Evolutionary conservation across 2,797 vertebrate genomes (phyloP).

Genomic region (Okamejei kenojei): DNA sequence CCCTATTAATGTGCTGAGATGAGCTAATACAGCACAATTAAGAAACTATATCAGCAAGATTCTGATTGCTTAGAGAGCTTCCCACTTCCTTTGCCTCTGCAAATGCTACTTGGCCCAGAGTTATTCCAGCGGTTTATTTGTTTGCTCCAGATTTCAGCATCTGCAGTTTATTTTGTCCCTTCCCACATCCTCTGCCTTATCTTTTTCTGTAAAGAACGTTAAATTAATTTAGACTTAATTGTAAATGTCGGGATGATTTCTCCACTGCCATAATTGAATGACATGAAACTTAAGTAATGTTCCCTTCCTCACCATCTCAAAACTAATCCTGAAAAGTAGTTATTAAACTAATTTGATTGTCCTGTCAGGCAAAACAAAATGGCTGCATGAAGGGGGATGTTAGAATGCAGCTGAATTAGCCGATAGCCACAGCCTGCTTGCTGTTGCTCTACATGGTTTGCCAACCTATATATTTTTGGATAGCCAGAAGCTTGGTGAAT

Average conservation of each 20-base stretch:
- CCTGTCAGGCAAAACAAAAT: neutral
- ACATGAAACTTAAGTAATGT: neutral
- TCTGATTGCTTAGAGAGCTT: neutral
- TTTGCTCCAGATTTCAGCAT: too few species aligned
- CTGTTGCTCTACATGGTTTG: neutral
- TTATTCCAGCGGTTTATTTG: too few species aligned
- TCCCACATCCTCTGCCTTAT: too few species aligned
- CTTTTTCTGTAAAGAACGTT: neutral
- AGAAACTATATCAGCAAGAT: neutral
- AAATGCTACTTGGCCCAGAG: too few species aligned
- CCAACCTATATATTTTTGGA: neutral
- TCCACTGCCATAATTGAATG: neutral
- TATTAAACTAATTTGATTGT: neutral
- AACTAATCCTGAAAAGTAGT: neutral
- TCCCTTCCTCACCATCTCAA: neutral
- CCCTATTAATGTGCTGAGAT: neutral
- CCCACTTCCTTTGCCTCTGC: neutral
- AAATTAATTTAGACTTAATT: neutral
- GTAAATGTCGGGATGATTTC: neutral
- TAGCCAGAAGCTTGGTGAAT: neutral
- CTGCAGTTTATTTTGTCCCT: too few species aligned
- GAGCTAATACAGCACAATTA: neutral
- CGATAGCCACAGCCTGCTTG: neutral
- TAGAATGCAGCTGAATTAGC: neutral
- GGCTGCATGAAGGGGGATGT: neutral